phyloP scores from a whole-genome alignment of 2,888 invertebrate species.

The Halictus quadricinctus region DNA sequence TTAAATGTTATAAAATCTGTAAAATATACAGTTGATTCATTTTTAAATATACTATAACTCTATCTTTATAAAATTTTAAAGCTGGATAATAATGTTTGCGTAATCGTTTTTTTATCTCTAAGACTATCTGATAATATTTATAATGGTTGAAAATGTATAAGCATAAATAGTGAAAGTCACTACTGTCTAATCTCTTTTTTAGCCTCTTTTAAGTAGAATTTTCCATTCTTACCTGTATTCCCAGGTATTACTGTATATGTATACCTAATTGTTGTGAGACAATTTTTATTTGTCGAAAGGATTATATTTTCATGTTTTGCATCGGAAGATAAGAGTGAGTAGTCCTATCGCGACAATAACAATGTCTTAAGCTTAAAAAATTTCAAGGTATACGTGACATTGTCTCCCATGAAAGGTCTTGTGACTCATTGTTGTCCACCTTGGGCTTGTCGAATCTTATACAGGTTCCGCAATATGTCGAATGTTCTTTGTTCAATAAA shows the following conservation, averaged over 20 bases:
- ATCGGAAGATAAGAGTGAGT: not conserved
- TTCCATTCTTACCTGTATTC: not conserved
- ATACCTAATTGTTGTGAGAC: not conserved
- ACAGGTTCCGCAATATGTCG: slow-evolving; percentile 14
- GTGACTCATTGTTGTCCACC: slow-evolving; percentile 68
- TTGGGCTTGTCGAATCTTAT: slow-evolving; percentile 63
- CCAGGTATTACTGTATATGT: too few relatives aligned
- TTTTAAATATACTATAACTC: not conserved
- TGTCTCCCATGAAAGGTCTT: slow-evolving; percentile 52
- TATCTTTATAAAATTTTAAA: not conserved
- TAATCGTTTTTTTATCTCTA: not conserved
- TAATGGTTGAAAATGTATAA: not conserved
- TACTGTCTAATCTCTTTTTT: not conserved
- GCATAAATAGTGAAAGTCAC: not conserved
- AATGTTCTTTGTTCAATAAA: slow-evolving; percentile 21
- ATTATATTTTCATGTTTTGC: not conserved
- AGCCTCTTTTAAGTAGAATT: not conserved
- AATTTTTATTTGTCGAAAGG: slow-evolving; percentile 4
- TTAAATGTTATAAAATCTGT: not conserved
- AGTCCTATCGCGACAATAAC: not conserved
- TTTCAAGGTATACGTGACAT: slow-evolving; percentile 41
- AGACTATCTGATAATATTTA: too few relatives aligned
- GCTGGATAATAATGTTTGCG: not conserved
- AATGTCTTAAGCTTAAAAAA: slow-evolving; percentile 10
- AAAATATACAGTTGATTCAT: not conserved